These are phyloP conservation scores for Napeogenes inachia DNA, from an alignment of 2,888 invertebrate genomes.

Conservation along the genomic window DNA sequence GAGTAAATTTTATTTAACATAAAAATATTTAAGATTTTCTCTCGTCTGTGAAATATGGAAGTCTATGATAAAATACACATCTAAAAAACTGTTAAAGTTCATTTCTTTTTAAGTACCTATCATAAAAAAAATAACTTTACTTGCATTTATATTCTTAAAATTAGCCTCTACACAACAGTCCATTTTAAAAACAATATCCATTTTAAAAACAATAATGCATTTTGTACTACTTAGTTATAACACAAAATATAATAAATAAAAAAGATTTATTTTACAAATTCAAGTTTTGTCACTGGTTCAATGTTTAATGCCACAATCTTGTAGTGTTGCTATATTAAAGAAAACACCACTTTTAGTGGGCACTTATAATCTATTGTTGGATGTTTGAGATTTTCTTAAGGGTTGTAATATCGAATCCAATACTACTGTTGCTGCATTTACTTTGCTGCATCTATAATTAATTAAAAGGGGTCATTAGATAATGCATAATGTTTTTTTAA, in stretches of 20 bases:
- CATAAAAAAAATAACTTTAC: too few species aligned
- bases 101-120: too few species aligned
- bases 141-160: neutral
- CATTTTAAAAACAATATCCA: too few species aligned
- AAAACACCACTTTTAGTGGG: neutral
- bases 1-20: slow-evolving; percentile 6
- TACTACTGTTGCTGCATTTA: slow-evolving; percentile 55
- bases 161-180: slow-evolving; percentile 16
- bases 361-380: slow-evolving; percentile 16
- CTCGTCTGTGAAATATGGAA: slow-evolving; percentile 11
- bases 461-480: neutral
- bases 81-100: slow-evolving; percentile 5
- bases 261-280: neutral
- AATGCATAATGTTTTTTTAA: too few species aligned
- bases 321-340: neutral
- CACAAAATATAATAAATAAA: neutral
- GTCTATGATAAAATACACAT: slow-evolving; percentile 10
- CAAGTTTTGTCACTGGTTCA: slow-evolving; percentile 8
- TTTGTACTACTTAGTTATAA: slow-evolving; percentile 10
- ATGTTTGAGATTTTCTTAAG: slow-evolving; percentile 34
- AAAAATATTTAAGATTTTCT: too few species aligned
- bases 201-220: slow-evolving; percentile 10
- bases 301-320: neutral
- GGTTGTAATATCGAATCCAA: slow-evolving; percentile 57
- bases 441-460: slow-evolving; percentile 59